Evolutionary conservation across 2,797 vertebrate species (phyloP), one percentile per base, ranked within the genome.

Genomic region (Distichodus sexfasciatus): DNA sequence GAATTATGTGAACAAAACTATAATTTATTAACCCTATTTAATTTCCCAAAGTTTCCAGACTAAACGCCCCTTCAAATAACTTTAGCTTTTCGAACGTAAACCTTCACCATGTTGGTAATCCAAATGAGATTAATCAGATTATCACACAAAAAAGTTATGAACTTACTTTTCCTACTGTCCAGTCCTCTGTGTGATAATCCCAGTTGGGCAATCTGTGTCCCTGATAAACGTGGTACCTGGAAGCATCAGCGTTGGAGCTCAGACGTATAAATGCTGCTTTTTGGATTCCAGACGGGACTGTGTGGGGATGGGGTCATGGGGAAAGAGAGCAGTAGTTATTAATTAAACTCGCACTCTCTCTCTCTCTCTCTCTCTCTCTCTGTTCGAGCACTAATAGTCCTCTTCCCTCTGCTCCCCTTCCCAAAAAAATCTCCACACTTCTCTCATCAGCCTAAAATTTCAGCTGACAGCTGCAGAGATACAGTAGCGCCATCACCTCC

Each of bases 321-420:
- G 86, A 87, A 86, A 88, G 76, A 75, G 88, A 83, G 69, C 83
- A 75, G 84, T 91, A 84, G 91, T 92, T 93, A 92, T 92, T 92
- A 90, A 93, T 93, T 92, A 92, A 93, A 85, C 90, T 85, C 81
- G 82, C 36, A 10, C 36, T 38, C 36, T 38, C 36, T 38, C 36
- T 38, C 36, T 38, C 36, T 38, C 36, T 38, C 36, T 4, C 36
- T 38, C 36, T 38, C 3, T 38, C 36, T 38, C 84, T 79, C 79
- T 76, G 72, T 71, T 80, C 81, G 72, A 70, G 77, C 29, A 53
- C 63, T 71, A 75, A 64, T 84, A 75, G 64, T 76, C 73, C 68
- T 62, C n/a, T n/a, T n/a, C 69, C 38, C 19, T 12, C 57, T 28
- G 21, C 2, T 33, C 14, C 2, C 38, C 63, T 1, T 44, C 43